Conservation (phyloP, 2,888 invertebrate species). For the Temnothorax rugatulus region DNA sequence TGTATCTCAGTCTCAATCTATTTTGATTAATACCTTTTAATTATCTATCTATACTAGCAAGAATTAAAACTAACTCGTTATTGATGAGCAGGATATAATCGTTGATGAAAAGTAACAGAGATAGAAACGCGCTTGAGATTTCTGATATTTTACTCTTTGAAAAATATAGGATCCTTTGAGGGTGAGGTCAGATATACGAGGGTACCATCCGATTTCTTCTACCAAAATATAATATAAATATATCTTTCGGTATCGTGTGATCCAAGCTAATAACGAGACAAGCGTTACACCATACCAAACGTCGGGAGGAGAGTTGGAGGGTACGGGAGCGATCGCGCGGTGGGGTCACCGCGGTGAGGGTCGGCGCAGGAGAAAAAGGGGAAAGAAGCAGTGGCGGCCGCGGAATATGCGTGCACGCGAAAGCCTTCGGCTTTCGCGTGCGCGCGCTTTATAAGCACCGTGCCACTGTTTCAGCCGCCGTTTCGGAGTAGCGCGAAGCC, state of each 20-base stretch:
- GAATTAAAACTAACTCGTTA: not conserved
- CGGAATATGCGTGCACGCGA: slow-evolving; percentile 69
- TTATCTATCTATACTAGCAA: not conserved
- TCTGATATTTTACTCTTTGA: not conserved
- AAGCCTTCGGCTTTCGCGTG: slow-evolving; percentile 57
- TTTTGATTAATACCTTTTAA: not conserved
- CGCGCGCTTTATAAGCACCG: slow-evolving; percentile 69
- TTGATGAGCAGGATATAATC: not conserved
- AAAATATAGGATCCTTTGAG: not conserved
- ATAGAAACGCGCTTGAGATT: not conserved
- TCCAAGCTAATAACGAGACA: slow-evolving; percentile 37
- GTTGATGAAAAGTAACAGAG: not conserved
- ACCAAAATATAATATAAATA: slow-evolving; percentile 24
- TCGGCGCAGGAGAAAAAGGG: slow-evolving; percentile 44
- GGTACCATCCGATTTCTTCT: not conserved
- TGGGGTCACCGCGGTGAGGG: slow-evolving; percentile 20
- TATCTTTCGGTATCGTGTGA: slow-evolving; percentile 9
- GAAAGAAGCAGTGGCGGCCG: slow-evolving; percentile 61
- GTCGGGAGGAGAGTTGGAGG: not conserved
- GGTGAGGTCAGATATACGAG: not conserved
- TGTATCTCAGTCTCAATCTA: not conserved
- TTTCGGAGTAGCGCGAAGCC: slow-evolving; percentile 78
- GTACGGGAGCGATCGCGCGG: not conserved
- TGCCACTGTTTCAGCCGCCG: slow-evolving; percentile 75
- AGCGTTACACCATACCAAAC: slow-evolving; percentile 1